phyloP scores from a whole-genome alignment of 2,113 vertebrate genomes.

The Alaudala cheleensis region DNA sequence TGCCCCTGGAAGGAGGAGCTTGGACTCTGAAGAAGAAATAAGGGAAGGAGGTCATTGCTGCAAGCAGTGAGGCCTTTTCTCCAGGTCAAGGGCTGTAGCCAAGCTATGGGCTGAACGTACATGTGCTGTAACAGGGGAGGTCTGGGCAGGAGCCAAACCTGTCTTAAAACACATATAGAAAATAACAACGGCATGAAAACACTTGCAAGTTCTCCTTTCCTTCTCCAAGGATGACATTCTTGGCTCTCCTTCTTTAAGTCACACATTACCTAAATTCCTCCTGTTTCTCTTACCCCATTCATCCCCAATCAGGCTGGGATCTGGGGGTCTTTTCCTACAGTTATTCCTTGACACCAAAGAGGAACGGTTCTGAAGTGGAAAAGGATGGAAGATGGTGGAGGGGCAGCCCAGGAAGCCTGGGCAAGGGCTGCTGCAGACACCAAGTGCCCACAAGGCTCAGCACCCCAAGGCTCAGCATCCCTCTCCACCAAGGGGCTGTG shows the following conservation, averaged over 20 bases:
- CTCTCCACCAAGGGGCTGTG: fast-evolving
- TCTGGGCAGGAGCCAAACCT: background rate
- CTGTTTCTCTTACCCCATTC: background rate
- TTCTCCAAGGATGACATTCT: background rate
- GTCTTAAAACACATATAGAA: background rate
- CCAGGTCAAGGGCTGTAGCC: background rate
- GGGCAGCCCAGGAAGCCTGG: fast-evolving
- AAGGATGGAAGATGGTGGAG: background rate
- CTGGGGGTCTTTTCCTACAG: background rate
- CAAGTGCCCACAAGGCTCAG: background rate
- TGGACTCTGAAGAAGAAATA: background rate
- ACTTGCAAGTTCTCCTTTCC: background rate
- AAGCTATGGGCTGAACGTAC: background rate
- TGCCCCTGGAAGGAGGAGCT: background rate
- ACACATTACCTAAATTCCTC: background rate
- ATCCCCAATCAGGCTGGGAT: background rate
- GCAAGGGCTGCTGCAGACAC: background rate
- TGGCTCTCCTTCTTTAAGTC: background rate
- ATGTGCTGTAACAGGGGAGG: background rate
- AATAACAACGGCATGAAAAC: background rate
- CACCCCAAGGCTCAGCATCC: background rate
- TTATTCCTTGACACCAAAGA: background rate
- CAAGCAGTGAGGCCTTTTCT: background rate
- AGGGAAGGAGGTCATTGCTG: background rate
- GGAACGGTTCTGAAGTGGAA: background rate